Evolutionary conservation across 2,797 vertebrate genomes (phyloP).

Genomic region (Meriones psammophilus): DNA sequence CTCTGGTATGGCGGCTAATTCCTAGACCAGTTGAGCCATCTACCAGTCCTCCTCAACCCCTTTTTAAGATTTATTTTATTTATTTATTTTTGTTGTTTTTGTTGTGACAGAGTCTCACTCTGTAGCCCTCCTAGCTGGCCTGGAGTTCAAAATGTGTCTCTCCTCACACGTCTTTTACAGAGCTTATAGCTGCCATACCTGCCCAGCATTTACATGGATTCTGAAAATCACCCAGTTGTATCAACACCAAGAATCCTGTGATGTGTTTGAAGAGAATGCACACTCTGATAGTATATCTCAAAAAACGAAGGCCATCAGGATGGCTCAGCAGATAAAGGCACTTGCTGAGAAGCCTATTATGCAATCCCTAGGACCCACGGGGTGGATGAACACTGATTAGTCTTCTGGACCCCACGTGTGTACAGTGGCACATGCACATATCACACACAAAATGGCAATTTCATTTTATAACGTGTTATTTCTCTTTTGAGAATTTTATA

Average conservation of each 20-base stretch:
- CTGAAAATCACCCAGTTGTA: not conserved
- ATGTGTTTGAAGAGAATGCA: not conserved
- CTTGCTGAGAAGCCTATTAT: not conserved
- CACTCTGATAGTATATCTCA: not conserved
- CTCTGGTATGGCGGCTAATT: not conserved
- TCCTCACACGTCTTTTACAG: not conserved
- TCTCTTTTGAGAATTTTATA: not conserved
- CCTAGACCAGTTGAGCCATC: not conserved
- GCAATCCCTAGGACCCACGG: not conserved
- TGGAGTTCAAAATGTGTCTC: not conserved
- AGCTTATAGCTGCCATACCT: not conserved
- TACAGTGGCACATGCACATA: not conserved
- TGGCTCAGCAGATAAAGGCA: not conserved
- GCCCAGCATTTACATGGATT: too few relatives aligned
- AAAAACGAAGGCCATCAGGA: not conserved
- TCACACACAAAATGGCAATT: not conserved
- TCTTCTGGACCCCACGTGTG: not conserved
- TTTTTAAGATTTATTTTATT: not conserved
- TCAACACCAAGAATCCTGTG: constrained; percentile 32
- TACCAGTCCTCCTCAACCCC: not conserved
- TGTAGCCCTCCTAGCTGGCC: not conserved
- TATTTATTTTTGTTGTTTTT: not conserved
- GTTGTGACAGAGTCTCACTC: not conserved
- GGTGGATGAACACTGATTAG: not conserved
- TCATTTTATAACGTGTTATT: not conserved